These are phyloP conservation scores for Homarus americanus DNA, from an alignment of 1,140 invertebrate genomes.

Conservation along the genomic window DNA sequence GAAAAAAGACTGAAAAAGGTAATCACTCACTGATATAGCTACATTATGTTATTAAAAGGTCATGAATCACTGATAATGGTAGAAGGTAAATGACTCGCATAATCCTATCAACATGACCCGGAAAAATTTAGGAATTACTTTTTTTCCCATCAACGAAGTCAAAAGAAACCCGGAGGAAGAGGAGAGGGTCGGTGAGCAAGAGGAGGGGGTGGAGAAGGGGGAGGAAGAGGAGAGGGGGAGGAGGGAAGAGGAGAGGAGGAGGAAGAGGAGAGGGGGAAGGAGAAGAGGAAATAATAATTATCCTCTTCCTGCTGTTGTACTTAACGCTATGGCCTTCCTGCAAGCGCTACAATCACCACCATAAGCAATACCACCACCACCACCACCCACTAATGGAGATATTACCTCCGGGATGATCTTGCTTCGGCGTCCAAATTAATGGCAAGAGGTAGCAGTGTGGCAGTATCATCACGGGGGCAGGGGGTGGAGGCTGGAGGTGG, in stretches of 20 bases:
- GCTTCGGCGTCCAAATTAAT: slow-evolving; percentile 25
- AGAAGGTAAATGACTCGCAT: too few species aligned
- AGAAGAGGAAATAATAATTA: neutral
- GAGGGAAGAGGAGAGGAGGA: neutral
- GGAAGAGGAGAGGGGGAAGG: neutral
- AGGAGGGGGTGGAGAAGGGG: neutral
- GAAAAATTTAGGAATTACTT: too few species aligned
- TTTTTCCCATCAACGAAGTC: too few species aligned
- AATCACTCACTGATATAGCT: too few species aligned
- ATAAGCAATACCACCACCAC: neutral
- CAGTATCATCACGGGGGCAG: slow-evolving; percentile 14
- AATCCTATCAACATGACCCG: too few species aligned
- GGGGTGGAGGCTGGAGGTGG: neutral
- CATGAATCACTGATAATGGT: too few species aligned
- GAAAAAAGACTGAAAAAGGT: too few species aligned
- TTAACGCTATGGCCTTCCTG: too few species aligned
- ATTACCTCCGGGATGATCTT: slow-evolving; percentile 19
- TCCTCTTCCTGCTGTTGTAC: too few species aligned
- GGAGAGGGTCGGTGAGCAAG: neutral
- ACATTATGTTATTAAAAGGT: too few species aligned
- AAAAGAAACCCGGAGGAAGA: too few species aligned
- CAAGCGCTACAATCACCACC: too few species aligned
- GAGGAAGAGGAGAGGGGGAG: neutral
- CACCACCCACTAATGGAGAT: slow-evolving; percentile 24
- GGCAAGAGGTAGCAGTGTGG: slow-evolving; percentile 6